A percentile compares a stretch with the other conserved stretches of the same genome.
phyloP scores from a whole-genome alignment of 2,113 vertebrate genomes.

The Vombatus ursinus region DNA sequence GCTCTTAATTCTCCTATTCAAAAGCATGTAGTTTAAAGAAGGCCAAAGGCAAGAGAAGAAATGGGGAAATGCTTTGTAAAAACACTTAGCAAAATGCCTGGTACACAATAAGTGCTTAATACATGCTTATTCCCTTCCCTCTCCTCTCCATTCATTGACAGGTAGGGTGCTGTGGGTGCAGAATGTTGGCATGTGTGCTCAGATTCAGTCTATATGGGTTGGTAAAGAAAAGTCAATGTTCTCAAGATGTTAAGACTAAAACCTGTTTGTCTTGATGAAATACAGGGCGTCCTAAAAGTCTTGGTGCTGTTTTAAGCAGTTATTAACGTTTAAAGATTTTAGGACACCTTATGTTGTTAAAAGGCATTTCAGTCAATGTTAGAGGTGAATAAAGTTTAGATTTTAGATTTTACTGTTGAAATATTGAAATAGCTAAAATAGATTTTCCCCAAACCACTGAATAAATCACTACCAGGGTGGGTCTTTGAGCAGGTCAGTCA shows the following conservation, averaged over 20 bases:
- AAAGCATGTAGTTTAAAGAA: background rate
- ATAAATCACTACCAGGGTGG: background rate
- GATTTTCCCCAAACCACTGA: background rate
- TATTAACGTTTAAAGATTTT: background rate
- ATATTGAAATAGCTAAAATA: background rate
- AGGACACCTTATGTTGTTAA: background rate
- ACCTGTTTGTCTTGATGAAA: background rate
- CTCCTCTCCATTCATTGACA: background rate
- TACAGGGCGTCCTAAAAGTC: background rate
- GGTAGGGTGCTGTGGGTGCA: background rate
- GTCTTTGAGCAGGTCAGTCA: slow-evolving; percentile 19
- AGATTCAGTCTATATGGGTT: background rate
- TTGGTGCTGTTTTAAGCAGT: background rate
- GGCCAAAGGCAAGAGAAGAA: background rate
- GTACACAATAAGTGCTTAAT: background rate
- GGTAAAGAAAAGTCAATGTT: background rate
- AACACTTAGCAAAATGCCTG: background rate
- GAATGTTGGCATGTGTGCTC: background rate
- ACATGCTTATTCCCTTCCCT: background rate
- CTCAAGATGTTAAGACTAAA: background rate
- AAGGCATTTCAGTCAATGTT: background rate
- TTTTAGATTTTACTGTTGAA: background rate
- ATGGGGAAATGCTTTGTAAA: background rate
- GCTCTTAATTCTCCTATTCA: slow-evolving; percentile 8
- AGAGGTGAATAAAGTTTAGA: background rate